Base-by-base conservation (phyloP, 1,140 invertebrate species). In the Belonocnema kinseyi region DNA sequence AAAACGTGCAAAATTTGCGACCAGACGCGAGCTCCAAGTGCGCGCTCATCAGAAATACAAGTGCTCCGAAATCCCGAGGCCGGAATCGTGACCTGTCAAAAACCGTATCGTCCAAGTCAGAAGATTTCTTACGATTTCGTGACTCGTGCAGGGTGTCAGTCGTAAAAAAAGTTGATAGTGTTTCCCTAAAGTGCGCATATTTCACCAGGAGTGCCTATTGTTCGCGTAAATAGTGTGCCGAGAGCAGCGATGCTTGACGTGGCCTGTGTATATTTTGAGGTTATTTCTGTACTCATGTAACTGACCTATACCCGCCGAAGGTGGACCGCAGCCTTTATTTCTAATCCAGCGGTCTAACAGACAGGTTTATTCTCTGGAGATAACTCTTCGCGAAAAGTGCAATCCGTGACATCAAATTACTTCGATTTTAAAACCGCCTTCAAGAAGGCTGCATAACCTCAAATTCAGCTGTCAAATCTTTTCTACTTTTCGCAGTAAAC, bases 241-340 rank as follows among this genome's bases (percentile, higher is more conserved):
- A 72, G 56, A n/a, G 26, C 54, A 46, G 40, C 26, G 14, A 61
- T 78, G 77, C 78, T 80, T 85, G 76, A 84, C 81, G 83, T 80
- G 82, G 71, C 76, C 74, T 50, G 80, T 82, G 77, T 52, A 76
- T 77, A 78, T 88, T 88, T 88, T 86, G 87, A 88, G 87, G 87
- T 88, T 88, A 88, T 88, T 88, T 88, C 75, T 72, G 82, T 83
- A 81, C 78, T 50, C 56, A 80, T 83, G 84, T 88, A 86, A 88
- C 87, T 88, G 87, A 88, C 87, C 87, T 87, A 85, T 72, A 84
- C 84, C 71, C 73, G 76, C 50, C 70, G 71, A 75, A 73, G 72
- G 75, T 75, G 75, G 70, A 54, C 73, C 51, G 13, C 53, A 72
- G 76, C 77, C 79, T 85, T 88, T 88, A 88, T 86, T 88, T 84